A percentile compares a stretch with the other conserved stretches of the same genome.
phyloP scores from a whole-genome alignment of 2,113 vertebrate species.

The Phalacrocorax carbo region DNA sequence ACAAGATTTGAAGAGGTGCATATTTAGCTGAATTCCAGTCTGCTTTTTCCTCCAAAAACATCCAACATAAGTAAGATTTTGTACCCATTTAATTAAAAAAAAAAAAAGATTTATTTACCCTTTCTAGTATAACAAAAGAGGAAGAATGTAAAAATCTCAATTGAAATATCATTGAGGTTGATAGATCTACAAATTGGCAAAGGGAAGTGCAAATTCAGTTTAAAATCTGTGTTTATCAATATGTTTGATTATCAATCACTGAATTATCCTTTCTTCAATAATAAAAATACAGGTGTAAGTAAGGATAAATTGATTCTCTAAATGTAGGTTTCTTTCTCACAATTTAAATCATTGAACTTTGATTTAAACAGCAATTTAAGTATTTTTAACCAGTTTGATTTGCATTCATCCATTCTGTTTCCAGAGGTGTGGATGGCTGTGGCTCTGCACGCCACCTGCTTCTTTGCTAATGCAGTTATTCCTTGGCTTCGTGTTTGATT shows the following conservation, averaged over 20 bases:
- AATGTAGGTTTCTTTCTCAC: background rate
- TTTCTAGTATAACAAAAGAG: background rate
- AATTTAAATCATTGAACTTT: background rate
- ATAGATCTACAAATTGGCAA: background rate
- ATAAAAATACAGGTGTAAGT: background rate
- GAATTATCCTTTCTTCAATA: background rate
- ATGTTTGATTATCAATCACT: background rate
- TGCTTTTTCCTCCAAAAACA: fast-evolving
- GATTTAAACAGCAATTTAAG: background rate
- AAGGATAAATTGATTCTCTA: background rate
- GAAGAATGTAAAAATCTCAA: background rate
- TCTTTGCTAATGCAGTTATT: background rate
- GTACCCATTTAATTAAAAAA: background rate
- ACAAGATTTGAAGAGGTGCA: background rate
- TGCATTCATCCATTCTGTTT: background rate
- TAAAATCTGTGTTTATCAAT: background rate
- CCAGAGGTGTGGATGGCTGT: background rate
- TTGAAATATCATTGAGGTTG: background rate
- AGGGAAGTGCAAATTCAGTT: background rate
- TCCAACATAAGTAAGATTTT: background rate
- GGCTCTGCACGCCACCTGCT: background rate
- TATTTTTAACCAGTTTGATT: background rate
- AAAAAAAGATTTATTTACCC: background rate
- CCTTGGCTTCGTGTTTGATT: background rate
- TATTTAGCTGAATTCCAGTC: background rate